Evolutionary conservation across 2,797 vertebrate species (phyloP).

Genomic region (Helarctos malayanus): DNA sequence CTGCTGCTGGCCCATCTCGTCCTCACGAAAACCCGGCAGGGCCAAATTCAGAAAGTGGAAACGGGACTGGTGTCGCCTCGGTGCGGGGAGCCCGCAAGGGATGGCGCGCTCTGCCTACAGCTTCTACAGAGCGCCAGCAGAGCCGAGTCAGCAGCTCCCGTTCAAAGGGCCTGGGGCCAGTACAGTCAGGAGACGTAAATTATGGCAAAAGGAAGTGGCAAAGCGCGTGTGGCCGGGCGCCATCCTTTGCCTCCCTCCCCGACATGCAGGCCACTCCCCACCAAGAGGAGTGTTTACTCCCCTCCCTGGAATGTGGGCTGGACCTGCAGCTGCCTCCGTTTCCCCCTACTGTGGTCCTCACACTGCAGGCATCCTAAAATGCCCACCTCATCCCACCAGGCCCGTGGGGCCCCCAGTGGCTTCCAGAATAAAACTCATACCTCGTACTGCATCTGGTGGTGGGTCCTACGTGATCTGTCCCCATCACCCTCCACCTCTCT

Average conservation of each 20-base stretch:
- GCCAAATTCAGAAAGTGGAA: not conserved
- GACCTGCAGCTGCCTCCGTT: not conserved
- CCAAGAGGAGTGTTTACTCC: fast-evolving
- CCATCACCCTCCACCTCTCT: no score
- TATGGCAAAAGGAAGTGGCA: fast-evolving
- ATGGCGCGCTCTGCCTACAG: fast-evolving
- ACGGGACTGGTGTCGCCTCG: fast-evolving
- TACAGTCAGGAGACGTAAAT: no score
- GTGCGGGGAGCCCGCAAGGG: not conserved
- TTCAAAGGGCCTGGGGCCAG: fast-evolving
- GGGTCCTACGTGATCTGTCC: not conserved
- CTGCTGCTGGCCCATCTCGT: no score
- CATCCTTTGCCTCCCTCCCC: fast-evolving
- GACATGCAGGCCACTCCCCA: fast-evolving
- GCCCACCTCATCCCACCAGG: fast-evolving
- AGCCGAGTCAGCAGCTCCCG: fast-evolving
- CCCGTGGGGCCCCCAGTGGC: not conserved
- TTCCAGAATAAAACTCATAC: not conserved
- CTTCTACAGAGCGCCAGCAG: not conserved
- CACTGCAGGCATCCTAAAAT: fast-evolving
- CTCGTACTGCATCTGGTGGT: fast-evolving
- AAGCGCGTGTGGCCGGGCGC: fast-evolving
- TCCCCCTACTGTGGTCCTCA: not conserved
- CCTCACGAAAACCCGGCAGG: not conserved
- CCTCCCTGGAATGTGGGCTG: no score